Evolutionary conservation across 2,113 vertebrate genomes (phyloP), one percentile per base, ranked within the genome.

Genomic region (Isurus oxyrinchus): DNA sequence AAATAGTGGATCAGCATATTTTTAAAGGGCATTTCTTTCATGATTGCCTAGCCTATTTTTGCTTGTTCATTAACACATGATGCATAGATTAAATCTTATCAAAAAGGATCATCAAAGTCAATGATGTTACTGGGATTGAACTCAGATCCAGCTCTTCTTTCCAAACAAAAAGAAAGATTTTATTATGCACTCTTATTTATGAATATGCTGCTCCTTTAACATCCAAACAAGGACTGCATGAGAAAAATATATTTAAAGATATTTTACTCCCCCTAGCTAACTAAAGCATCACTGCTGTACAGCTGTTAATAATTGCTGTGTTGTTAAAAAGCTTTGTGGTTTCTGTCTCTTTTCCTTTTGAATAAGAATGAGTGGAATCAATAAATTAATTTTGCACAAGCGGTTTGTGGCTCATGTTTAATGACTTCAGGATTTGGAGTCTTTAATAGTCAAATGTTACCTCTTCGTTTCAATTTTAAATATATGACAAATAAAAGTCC

Each of bases 321-420:
- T 93, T 93, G 90, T 95, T 95, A 49, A 27, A 53, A 66, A 95
- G 23, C 61, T 69, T 49, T 95, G 61, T 31, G 66, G 63, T 95
- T 95, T 66, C 27, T 69, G 23, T 69, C 21, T 95, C 0, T 95
- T 69, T 49, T 59, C 44, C 13, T 61, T 94, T 49, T 44, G 31
- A 66, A 67, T 94, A 67, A 94, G 40, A 94, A 94, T 94, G 59
- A 40, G 93, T 11, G 63, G 23, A 66, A 94, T 44, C 61, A 94
- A 67, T 67, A 63, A 44, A 40, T 49, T 49, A 67, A 67, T 67
- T 66, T 94, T 94, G 53, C 40, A 49, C 93, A 93, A 31, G 57
- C 31, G 8, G 55, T 66, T 94, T 66, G 19, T 94, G 93, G 61
- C 35, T 94, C 63, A 49, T 67, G 27, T 67, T 25, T 94, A 67